Base-by-base conservation (phyloP, 2,797 vertebrate species). In the Pangasius sanitwongsei region DNA sequence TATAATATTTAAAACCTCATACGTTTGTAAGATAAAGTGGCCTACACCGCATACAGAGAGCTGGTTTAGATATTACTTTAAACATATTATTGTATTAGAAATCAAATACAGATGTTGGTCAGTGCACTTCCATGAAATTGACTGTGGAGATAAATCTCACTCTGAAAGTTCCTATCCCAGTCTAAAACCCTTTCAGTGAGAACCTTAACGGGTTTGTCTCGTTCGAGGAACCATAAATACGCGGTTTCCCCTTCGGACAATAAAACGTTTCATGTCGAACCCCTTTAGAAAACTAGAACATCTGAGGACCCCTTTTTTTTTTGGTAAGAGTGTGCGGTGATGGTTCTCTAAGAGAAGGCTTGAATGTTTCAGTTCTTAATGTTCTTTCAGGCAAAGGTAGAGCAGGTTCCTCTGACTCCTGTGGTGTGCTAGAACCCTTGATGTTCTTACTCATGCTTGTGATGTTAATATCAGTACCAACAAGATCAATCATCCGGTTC, bases 391-490 rank as follows among this genome's bases (percentile, higher is more conserved):
- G 93, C 50, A 93, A 69, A 0, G 92, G 91, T 55, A 93, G 92
- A n/a, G 80, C 63, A n/a, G 28, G 0, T 55, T 91, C 90, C 44
- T 86, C 37, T 69, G 86, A 67, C 0, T 5, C 50, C 28, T 89
- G 18, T 0, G 87, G 88, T 65, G 48, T 31, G n/a, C 72, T 16
- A 25, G 67, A 28, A 53, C 48, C 59, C 57, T 53, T 90, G 15
- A 3, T 50, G 83, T 91, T 94, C 86, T 82, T 94, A 92, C 2
- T 86, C 67, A 93, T 90, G 0, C 93, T 93, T 37, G 90, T 57
- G 0, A 81, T 90, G 48, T 86, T 90, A 9, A 23, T 31, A 53
- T 90, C 53, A 0, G 0, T 5, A 37, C 89, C 89, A n/a, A 28
- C 83, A 11, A 41, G 57, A 34, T 37, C 85, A 12, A 55, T 41